phyloP scores from a whole-genome alignment of 2,888 invertebrate species.

The Euzophera pinguis region DNA sequence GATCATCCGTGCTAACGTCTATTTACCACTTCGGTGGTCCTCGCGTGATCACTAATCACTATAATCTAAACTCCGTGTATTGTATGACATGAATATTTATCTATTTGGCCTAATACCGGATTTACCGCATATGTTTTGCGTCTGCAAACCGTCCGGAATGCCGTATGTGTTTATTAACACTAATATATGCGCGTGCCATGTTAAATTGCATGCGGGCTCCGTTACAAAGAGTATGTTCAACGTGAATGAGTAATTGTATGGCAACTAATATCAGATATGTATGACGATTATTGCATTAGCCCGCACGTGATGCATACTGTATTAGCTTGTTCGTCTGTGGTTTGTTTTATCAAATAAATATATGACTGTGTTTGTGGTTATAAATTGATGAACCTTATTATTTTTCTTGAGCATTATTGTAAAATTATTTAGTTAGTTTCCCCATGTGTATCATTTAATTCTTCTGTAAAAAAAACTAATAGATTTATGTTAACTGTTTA shows the following conservation, averaged over 20 bases:
- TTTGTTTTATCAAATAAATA: too few species aligned
- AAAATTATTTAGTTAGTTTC: too few species aligned
- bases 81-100: background rate
- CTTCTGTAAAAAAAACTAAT: too few species aligned
- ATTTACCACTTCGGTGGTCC: background rate
- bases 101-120: background rate
- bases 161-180: slow-evolving; percentile 3
- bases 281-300: background rate
- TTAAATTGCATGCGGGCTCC: background rate
- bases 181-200: background rate
- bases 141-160: background rate
- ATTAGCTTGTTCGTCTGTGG: background rate
- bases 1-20: background rate
- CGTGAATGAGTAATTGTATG: slow-evolving; percentile 1
- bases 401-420: background rate
- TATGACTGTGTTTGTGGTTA: too few species aligned
- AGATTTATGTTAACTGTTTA: too few species aligned
- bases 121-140: background rate
- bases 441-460: too few species aligned
- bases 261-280: background rate
- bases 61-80: too few species aligned
- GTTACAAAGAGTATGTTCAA: slow-evolving; percentile 2
- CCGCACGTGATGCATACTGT: background rate
- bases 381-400: too few species aligned
- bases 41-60: slow-evolving; percentile 1